Percentiles rank a stretch among this genome's conserved stretches.
phyloP scores from a whole-genome alignment of 1,140 invertebrate species.

The Batillaria attramentaria region DNA sequence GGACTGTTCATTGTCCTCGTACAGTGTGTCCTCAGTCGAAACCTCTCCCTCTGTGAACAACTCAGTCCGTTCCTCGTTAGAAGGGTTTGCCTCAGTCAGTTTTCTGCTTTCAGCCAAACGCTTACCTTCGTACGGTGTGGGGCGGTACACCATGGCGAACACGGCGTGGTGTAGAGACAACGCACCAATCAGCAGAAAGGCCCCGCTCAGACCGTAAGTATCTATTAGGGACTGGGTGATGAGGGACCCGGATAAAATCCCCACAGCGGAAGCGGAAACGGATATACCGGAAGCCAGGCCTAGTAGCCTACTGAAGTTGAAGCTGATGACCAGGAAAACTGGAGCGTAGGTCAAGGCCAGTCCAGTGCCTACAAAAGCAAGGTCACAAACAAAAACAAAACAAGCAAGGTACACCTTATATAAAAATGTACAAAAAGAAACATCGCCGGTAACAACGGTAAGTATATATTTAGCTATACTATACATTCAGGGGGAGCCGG shows the following conservation, averaged over 20 bases:
- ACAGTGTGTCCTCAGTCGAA: too few species aligned
- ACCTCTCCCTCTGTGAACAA: too few species aligned
- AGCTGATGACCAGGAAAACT: neutral
- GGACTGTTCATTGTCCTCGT: too few species aligned
- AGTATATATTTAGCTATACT: too few species aligned
- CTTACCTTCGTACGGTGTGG: neutral
- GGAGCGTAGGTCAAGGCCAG: neutral
- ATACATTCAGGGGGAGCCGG: too few species aligned
- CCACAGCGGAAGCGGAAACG: neutral
- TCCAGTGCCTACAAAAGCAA: neutral
- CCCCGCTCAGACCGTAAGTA: neutral
- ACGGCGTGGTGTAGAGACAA: neutral
- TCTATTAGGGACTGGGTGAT: conserved; percentile 1
- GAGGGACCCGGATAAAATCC: neutral
- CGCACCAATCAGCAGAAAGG: neutral
- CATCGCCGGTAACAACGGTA: too few species aligned
- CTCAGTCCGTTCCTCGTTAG: too few species aligned
- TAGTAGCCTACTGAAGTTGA: neutral
- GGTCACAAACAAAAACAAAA: neutral
- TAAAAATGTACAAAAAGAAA: neutral
- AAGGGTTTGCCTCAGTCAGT: too few species aligned
- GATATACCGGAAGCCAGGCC: conserved; percentile 1
- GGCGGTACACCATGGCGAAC: neutral
- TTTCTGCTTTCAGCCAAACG: too few species aligned
- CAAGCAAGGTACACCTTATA: too few species aligned